These are phyloP conservation scores for Plecturocebus donacophilus DNA, from an alignment of 2,113 vertebrate species.

Conservation along the genomic window DNA sequence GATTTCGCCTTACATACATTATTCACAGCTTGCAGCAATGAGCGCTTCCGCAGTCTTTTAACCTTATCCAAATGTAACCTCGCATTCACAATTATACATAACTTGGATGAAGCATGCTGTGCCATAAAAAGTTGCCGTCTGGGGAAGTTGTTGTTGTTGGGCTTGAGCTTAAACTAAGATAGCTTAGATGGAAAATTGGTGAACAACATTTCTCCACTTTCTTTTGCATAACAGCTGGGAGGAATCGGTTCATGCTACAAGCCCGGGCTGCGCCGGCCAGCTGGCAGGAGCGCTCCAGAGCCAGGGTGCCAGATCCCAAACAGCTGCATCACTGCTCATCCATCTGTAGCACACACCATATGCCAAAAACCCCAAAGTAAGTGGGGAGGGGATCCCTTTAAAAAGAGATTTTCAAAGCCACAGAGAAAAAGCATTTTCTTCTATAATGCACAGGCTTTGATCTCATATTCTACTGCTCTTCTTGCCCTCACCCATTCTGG, in stretches of 20 bases:
- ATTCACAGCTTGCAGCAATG: background rate
- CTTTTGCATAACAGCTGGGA: conserved; percentile 76
- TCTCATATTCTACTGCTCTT: background rate
- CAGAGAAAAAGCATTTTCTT: conserved; percentile 57
- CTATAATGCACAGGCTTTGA: background rate
- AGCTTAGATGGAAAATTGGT: conserved; percentile 38
- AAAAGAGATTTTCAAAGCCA: conserved; percentile 71
- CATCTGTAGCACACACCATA: conserved; percentile 80
- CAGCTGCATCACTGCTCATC: conserved; percentile 78
- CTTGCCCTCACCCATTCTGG: background rate
- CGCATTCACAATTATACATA: background rate
- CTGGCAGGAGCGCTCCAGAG: conserved; percentile 72
- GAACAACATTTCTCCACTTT: conserved; percentile 45
- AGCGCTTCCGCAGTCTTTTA: background rate
- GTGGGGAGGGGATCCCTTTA: conserved; percentile 48
- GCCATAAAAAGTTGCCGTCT: background rate
- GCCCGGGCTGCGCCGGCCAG: conserved; percentile 78
- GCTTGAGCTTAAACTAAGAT: background rate
- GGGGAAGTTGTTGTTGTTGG: background rate
- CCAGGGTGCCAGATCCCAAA: conserved; percentile 73
- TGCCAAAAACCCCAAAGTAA: conserved; percentile 68
- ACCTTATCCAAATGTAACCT: background rate
- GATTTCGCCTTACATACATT: background rate
- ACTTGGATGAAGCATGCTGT: background rate
- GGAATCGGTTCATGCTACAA: conserved; percentile 76